Percentiles rank a stretch among this genome's conserved stretches.
These are phyloP conservation scores for Trigoniulus corallinus DNA, from an alignment of 1,140 invertebrate genomes.

Conservation along the genomic window DNA sequence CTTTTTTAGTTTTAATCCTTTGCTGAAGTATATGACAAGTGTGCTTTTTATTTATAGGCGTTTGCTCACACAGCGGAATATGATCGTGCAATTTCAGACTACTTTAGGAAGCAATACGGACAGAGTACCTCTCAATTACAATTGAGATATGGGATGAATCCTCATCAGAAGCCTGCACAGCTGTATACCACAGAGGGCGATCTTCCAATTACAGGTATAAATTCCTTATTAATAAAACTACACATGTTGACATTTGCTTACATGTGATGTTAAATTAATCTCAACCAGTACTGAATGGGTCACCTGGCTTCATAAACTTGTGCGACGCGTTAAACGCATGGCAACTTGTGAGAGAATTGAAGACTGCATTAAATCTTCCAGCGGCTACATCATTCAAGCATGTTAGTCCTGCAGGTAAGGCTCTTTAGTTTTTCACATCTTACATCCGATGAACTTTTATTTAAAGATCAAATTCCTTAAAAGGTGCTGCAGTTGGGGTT, in stretches of 20 bases:
- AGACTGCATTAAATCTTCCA: conserved; percentile 55
- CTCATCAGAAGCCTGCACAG: conserved; percentile 92
- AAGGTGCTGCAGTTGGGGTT: conserved; percentile 70
- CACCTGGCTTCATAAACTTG: conserved; percentile 93
- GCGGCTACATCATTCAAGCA: conserved; percentile 97
- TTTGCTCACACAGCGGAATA: conserved; percentile 92
- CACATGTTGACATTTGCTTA: neutral
- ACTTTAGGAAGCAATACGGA: conserved; percentile 82
- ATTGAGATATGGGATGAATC: conserved; percentile 93
- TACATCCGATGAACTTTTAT: neutral
- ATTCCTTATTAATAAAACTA: neutral
- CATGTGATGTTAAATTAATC: neutral
- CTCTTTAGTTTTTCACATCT: neutral
- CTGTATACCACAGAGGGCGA: conserved; percentile 62
- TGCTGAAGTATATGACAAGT: conserved; percentile 1
- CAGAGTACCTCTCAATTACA: conserved; percentile 56
- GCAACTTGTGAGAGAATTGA: conserved; percentile 85
- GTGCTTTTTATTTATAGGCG: conserved; percentile 31
- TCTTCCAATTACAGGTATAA: conserved; percentile 58
- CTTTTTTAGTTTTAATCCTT: neutral
- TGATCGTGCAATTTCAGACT: conserved; percentile 86
- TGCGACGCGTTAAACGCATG: conserved; percentile 95
- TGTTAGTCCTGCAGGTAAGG: conserved; percentile 67
- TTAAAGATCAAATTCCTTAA: conserved; percentile 7
- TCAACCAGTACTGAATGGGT: conserved; percentile 80